These are phyloP conservation scores for Solea solea DNA, from an alignment of 2,113 vertebrate species.

Conservation along the genomic window DNA sequence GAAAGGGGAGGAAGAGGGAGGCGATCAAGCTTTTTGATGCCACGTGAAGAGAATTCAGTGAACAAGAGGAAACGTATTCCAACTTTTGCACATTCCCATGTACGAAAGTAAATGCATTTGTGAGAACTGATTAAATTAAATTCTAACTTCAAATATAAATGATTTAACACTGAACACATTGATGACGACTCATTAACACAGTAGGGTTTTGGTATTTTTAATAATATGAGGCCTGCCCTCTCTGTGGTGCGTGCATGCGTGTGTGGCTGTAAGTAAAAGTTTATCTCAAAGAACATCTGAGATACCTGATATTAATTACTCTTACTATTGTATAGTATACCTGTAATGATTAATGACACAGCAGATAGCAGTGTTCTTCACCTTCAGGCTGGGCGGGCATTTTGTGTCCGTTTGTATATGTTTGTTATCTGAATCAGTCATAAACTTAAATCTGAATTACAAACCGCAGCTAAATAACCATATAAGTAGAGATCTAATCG, in stretches of 20 bases:
- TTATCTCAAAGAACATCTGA: neutral
- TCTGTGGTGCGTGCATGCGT: too few relatives aligned
- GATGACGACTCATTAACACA: too few relatives aligned
- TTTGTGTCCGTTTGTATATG: neutral
- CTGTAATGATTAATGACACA: conserved; percentile 5
- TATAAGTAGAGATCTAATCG: neutral
- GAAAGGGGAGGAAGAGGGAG: neutral
- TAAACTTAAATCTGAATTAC: neutral
- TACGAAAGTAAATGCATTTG: too few relatives aligned
- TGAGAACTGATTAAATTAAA: too few relatives aligned
- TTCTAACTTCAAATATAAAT: too few relatives aligned
- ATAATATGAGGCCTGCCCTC: too few relatives aligned
- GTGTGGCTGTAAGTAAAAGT: neutral
- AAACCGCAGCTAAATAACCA: neutral
- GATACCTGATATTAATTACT: conserved; percentile 5
- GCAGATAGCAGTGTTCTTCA: neutral
- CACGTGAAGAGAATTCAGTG: neutral
- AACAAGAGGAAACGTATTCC: neutral
- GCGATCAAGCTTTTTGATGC: neutral
- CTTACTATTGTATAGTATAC: neutral
- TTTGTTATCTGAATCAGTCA: neutral
- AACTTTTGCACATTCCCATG: neutral
- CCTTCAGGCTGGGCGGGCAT: neutral
- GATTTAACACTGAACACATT: too few relatives aligned
- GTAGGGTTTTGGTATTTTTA: too few relatives aligned